Evolutionary conservation across 2,888 invertebrate genomes (phyloP).

Genomic region (Hyles lineata): DNA sequence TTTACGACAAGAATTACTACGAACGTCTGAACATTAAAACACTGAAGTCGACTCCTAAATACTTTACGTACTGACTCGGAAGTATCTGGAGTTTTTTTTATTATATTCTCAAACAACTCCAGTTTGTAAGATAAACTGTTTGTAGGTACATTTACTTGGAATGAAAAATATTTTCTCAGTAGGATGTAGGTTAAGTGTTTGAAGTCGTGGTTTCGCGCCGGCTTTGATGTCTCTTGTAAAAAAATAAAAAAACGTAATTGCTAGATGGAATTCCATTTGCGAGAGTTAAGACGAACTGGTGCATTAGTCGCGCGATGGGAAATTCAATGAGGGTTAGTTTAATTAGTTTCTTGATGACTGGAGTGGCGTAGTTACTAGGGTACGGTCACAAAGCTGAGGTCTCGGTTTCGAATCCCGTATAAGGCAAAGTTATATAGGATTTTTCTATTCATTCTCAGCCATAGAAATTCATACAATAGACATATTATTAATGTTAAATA

Average conservation of each 20-base stretch:
- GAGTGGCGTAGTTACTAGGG: too few relatives aligned
- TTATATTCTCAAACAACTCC: slow-evolving; percentile 25
- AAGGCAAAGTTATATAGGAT: too few relatives aligned
- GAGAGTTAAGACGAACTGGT: slow-evolving; percentile 22
- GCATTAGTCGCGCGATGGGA: background rate
- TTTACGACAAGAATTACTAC: background rate
- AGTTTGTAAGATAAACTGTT: slow-evolving; percentile 32
- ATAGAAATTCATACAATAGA: too few relatives aligned
- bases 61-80: slow-evolving; percentile 1
- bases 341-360: background rate
- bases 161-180: slow-evolving; percentile 30
- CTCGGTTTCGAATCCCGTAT: too few relatives aligned
- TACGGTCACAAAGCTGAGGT: too few relatives aligned
- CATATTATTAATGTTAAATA: background rate
- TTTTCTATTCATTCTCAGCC: too few relatives aligned
- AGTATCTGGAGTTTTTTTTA: slow-evolving; percentile 16
- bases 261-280: slow-evolving; percentile 36
- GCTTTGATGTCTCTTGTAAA: slow-evolving; percentile 38
- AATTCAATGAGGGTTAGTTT: background rate
- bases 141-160: slow-evolving; percentile 29
- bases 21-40: slow-evolving; percentile 1
- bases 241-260: slow-evolving; percentile 40
- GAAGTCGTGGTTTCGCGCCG: slow-evolving; percentile 35
- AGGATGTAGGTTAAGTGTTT: slow-evolving; percentile 39
- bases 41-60: slow-evolving; percentile 5